These are phyloP conservation scores for Poeciliopsis retropinna DNA, from an alignment of 2,113 vertebrate species.

Conservation along the genomic window DNA sequence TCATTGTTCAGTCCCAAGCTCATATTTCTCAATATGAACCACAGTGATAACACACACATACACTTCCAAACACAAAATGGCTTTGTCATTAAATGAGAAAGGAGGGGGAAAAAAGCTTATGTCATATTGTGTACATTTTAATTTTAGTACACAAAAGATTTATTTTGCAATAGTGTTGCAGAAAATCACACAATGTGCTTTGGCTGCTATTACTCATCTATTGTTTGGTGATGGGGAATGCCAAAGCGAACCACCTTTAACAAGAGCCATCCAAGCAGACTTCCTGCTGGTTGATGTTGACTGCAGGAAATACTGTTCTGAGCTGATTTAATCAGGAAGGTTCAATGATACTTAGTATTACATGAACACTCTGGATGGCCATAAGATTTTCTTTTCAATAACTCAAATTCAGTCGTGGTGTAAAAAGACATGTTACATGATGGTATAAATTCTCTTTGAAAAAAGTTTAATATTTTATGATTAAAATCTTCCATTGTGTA, in stretches of 20 bases:
- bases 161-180: constrained; percentile 42
- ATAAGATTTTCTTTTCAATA: not conserved
- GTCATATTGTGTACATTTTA: constrained; percentile 23
- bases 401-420: not conserved
- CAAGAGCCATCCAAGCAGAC: constrained; percentile 40
- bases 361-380: not conserved
- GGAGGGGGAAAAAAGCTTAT: not conserved
- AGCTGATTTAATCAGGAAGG: constrained; percentile 61
- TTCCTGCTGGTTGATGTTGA: constrained; percentile 65
- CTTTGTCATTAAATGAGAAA: constrained; percentile 4
- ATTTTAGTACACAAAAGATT: constrained; percentile 25
- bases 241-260: constrained; percentile 62
- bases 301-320: constrained; percentile 56
- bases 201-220: constrained; percentile 53
- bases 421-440: not conserved
- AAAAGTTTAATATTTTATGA: no score
- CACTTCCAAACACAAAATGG: not conserved
- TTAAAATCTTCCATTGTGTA: no score
- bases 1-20: constrained; percentile 35
- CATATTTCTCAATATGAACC: constrained; percentile 20
- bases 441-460: no score
- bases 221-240: constrained; percentile 58
- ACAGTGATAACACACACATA: constrained; percentile 6
- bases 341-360: constrained; percentile 17
- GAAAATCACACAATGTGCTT: constrained; percentile 22